A percentile compares a stretch with the other conserved stretches of the same genome.
These are phyloP conservation scores for Drosophila engyochracea DNA, from an alignment of 2,888 invertebrate species.

Conservation along the genomic window DNA sequence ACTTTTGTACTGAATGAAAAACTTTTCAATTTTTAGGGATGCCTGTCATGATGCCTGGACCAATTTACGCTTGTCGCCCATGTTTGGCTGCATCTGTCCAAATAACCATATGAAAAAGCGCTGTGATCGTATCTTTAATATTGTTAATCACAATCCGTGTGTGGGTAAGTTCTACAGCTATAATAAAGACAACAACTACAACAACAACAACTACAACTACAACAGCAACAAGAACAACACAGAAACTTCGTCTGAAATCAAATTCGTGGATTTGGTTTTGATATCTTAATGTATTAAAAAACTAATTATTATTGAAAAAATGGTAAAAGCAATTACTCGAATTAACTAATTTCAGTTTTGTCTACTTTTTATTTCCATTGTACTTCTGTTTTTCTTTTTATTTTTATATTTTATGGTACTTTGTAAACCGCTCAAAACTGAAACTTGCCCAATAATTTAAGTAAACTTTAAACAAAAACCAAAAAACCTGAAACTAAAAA, in stretches of 20 bases:
- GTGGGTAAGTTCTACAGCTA: constrained; percentile 90
- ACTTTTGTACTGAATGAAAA: constrained; percentile 25
- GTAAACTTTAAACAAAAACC: constrained; percentile 62
- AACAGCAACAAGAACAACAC: constrained; percentile 53
- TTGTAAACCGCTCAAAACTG: constrained; percentile 77
- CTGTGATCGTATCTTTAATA: constrained; percentile 94
- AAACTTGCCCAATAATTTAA: constrained; percentile 79
- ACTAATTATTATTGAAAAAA: constrained; percentile 20
- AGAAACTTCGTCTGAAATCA: constrained; percentile 32
- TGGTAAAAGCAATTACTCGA: constrained; percentile 5
- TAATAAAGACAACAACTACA: constrained; percentile 34
- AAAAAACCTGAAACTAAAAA: constrained; percentile 73
- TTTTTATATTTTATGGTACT: constrained; percentile 48
- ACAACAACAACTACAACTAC: constrained; percentile 34
- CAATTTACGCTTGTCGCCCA: constrained; percentile 93
- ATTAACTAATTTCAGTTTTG: constrained; percentile 42
- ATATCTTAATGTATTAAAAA: constrained; percentile 29
- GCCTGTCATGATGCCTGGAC: constrained; percentile 95
- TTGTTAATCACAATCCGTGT: constrained; percentile 97
- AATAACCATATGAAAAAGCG: constrained; percentile 95
- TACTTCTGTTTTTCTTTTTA: constrained; percentile 38
- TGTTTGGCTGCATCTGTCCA: constrained; percentile 97
- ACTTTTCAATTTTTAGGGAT: constrained; percentile 87
- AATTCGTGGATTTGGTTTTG: constrained; percentile 42
- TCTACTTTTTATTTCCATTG: constrained; percentile 49